Evolutionary conservation across 2,888 invertebrate genomes (phyloP).

Genomic region (Nephrotoma guestfalica): DNA sequence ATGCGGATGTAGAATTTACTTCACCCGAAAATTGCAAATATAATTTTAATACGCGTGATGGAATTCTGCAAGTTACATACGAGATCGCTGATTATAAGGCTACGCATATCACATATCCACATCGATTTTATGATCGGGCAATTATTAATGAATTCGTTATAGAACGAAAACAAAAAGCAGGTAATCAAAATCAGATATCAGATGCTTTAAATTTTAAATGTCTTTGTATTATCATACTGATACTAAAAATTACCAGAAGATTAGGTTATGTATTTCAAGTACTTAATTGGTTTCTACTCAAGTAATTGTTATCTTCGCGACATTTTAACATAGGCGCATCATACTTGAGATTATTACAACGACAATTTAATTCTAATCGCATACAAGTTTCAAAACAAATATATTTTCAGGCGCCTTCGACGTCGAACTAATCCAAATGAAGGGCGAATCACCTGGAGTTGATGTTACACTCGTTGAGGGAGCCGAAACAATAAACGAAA

Average conservation of each 20-base stretch:
- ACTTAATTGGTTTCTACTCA: no score
- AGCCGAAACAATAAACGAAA: background rate
- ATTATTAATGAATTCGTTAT: slow-evolving; percentile 26
- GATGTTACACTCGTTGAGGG: background rate
- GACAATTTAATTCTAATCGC: background rate
- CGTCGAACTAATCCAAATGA: background rate
- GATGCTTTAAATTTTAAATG: background rate
- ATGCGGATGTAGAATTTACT: background rate
- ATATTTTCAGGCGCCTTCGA: background rate
- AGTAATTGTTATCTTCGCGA: no score
- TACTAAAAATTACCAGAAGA: no score
- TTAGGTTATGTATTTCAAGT: no score
- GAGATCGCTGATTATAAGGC: slow-evolving; percentile 9
- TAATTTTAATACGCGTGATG: slow-evolving; percentile 34
- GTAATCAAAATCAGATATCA: background rate
- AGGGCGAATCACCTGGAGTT: background rate
- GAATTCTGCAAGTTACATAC: slow-evolving; percentile 25
- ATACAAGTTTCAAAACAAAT: background rate
- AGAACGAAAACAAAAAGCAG: background rate
- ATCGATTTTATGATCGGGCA: slow-evolving; percentile 30
- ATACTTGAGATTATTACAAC: no score
- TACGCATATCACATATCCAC: slow-evolving; percentile 24
- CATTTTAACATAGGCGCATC: no score
- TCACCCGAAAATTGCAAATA: slow-evolving; percentile 22
- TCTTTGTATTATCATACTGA: background rate